Evolutionary conservation across 1,140 invertebrate species (phyloP), one percentile per base, ranked within the genome.

Genomic region (Xylocopa sonorina): DNA sequence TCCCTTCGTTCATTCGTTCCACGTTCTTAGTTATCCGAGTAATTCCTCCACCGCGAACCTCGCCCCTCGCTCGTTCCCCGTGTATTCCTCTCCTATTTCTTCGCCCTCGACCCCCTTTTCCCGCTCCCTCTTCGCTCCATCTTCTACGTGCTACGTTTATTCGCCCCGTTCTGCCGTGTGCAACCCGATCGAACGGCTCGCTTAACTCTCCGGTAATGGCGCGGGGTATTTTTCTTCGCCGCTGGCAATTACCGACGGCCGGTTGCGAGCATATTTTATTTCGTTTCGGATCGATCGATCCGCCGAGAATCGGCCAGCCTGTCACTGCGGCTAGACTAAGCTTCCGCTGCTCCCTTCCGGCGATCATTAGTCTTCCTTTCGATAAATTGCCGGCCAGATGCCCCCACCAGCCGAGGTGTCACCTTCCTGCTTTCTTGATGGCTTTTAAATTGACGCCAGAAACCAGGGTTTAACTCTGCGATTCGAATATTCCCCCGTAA

Each of bases 1-100:
- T 79, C 78, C 75, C 78, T 87, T 83, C 84, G 78, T 84, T 88
- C 82, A 85, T 89, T 89, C 89, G 79, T 86, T 85, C 81, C 88
- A 88, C 88, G 87, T 89, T 77, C 82, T 84, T 87, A 83, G 88
- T 87, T 89, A 89, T 89, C 83, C 73, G 82, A 86, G 88, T 88
- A 87, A 89, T 89, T 77, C 80, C 68, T 87, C 80, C 80, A n/a
- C 71, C 67, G 68, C 51, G 34, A 53, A 76, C n/a, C 32, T 32
- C 63, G 43, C 57, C 53, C 63, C n/a, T n/a, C n/a, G n/a, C n/a
- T n/a, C n/a, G n/a, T n/a, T n/a, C n/a, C n/a, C n/a, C n/a, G n/a
- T n/a, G n/a, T n/a, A n/a, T 75, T 67, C 32, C 29, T 76, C 60
- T 27, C 24, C 16, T 55, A n/a, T 38, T 34, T 53, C 46, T 21